Percentiles rank a stretch among this genome's conserved stretches.
These are phyloP conservation scores for Drosophila gunungcola DNA, from an alignment of 1,140 invertebrate genomes.

Conservation along the genomic window DNA sequence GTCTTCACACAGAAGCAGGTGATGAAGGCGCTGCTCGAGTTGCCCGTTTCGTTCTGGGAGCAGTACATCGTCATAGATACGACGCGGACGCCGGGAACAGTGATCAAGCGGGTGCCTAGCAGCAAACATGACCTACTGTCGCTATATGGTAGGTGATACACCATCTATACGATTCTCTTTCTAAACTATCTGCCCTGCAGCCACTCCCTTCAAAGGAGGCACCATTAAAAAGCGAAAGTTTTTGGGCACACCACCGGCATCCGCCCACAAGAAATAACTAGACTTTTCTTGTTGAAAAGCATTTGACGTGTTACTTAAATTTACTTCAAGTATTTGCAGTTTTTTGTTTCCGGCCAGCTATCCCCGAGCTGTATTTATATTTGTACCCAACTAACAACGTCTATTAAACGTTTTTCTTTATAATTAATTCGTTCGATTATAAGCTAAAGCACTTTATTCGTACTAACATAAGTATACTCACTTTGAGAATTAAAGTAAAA, in stretches of 20 bases:
- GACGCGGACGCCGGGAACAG: conserved; percentile 20
- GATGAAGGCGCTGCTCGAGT: conserved; percentile 88
- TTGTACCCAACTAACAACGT: conserved; percentile 24
- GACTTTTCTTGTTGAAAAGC: conserved; percentile 18
- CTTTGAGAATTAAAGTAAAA: conserved; percentile 20
- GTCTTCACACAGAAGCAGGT: conserved; percentile 88
- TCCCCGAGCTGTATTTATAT: conserved; percentile 30
- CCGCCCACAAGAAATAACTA: conserved; percentile 65
- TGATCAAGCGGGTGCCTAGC: conserved; percentile 68
- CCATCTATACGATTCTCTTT: not conserved
- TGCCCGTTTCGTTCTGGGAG: conserved; percentile 89
- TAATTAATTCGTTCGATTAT: conserved; percentile 33
- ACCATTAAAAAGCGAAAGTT: conserved; percentile 82
- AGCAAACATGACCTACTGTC: conserved; percentile 64
- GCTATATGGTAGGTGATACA: conserved; percentile 60
- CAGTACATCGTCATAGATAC: conserved; percentile 64
- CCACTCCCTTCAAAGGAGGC: conserved; percentile 77
- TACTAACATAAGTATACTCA: conserved; percentile 37
- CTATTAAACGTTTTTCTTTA: conserved; percentile 12
- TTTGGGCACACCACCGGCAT: conserved; percentile 68
- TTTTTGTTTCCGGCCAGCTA: conserved; percentile 55
- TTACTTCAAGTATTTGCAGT: conserved; percentile 55
- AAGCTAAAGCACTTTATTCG: conserved; percentile 17
- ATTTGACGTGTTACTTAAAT: conserved; percentile 65
- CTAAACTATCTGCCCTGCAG: conserved; percentile 28